Evolutionary conservation across 2,888 invertebrate genomes (phyloP).

Genomic region (Scaptomyza polygonia): DNA sequence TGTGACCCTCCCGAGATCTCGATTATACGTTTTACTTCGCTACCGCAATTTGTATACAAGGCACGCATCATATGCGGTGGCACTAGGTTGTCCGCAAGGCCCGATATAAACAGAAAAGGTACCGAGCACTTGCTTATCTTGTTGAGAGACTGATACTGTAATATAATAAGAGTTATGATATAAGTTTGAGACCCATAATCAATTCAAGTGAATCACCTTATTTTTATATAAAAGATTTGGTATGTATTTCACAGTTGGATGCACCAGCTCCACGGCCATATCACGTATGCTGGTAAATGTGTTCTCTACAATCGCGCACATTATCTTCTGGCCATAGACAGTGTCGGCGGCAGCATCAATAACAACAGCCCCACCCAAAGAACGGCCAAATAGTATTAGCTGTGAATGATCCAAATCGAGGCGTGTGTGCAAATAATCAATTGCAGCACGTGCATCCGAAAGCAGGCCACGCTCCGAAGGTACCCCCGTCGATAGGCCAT

Average conservation of each 20-base stretch:
- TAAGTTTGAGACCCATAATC: neutral
- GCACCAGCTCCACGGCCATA: slow-evolving; percentile 91
- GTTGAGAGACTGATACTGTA: slow-evolving; percentile 89
- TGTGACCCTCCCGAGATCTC: slow-evolving; percentile 94
- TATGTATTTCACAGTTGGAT: slow-evolving; percentile 89
- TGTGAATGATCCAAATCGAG: slow-evolving; percentile 93
- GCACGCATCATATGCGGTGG: slow-evolving; percentile 96
- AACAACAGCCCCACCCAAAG: slow-evolving; percentile 94
- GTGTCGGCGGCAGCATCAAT: slow-evolving; percentile 92
- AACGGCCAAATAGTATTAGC: slow-evolving; percentile 95
- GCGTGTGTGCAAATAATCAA: slow-evolving; percentile 92
- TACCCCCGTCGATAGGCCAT: slow-evolving; percentile 94
- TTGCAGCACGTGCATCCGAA: slow-evolving; percentile 93
- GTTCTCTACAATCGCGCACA: slow-evolving; percentile 96
- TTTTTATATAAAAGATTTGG: slow-evolving; percentile 95
- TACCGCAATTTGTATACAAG: slow-evolving; percentile 90
- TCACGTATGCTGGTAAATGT: slow-evolving; percentile 98
- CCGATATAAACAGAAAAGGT: slow-evolving; percentile 95
- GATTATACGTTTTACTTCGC: slow-evolving; percentile 90
- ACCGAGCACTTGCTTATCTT: slow-evolving; percentile 90
- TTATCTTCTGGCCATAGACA: slow-evolving; percentile 91
- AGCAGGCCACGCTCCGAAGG: slow-evolving; percentile 95
- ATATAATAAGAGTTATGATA: slow-evolving; percentile 24
- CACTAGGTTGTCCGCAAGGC: slow-evolving; percentile 93
- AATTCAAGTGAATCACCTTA: slow-evolving; percentile 87